Percentiles rank a stretch among this genome's conserved stretches.
phyloP scores from a whole-genome alignment of 2,113 vertebrate species.

The Stigmatopora nigra region DNA sequence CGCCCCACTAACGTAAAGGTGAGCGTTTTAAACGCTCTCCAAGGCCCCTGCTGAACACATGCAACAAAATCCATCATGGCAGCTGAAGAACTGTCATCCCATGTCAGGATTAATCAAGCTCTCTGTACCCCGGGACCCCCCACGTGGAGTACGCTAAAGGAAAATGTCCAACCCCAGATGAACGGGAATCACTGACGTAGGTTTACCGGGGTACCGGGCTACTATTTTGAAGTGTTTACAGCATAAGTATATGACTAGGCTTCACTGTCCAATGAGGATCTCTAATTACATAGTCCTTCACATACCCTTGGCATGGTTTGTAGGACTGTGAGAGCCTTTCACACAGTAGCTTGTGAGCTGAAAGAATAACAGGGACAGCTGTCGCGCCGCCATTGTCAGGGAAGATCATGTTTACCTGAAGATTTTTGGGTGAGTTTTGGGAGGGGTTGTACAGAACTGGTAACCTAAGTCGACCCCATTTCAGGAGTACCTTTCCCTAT shows the following conservation, averaged over 20 bases:
- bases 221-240: conserved; percentile 61
- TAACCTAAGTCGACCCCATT: too few relatives aligned
- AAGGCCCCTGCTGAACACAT: conserved; percentile 61
- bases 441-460: neutral
- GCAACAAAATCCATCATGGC: conserved; percentile 60
- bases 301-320: conserved; percentile 45
- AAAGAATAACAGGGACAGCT: conserved; percentile 63
- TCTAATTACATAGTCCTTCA: conserved; percentile 65
- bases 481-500: too few relatives aligned
- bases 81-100: conserved; percentile 56
- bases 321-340: conserved; percentile 62
- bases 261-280: conserved; percentile 26
- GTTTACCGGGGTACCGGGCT: conserved; percentile 43
- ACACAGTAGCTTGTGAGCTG: conserved; percentile 47
- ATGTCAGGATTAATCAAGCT: conserved; percentile 66
- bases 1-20: conserved; percentile 54
- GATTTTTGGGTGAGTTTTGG: neutral
- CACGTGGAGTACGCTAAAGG: conserved; percentile 12
- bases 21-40: conserved; percentile 57
- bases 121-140: conserved; percentile 38
- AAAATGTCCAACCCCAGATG: conserved; percentile 11
- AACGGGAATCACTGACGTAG: conserved; percentile 4
- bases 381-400: conserved; percentile 53
- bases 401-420: conserved; percentile 41
- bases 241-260: conserved; percentile 36